Percentiles rank a stretch among this genome's conserved stretches.
These are phyloP conservation scores for Furcifer pardalis DNA, from an alignment of 2,797 vertebrate genomes.

Conservation along the genomic window DNA sequence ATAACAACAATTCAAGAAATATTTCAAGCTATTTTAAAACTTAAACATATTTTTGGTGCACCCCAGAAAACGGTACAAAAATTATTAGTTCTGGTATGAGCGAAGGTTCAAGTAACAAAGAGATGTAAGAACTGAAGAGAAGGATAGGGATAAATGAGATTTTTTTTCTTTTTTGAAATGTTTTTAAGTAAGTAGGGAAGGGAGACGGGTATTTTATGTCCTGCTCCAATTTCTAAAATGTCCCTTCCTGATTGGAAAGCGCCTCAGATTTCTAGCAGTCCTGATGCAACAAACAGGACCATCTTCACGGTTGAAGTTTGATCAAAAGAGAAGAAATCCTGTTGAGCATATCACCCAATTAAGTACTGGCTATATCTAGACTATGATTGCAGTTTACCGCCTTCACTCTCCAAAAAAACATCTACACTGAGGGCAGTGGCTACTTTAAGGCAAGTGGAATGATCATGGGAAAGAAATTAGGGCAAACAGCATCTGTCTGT, in stretches of 20 bases:
- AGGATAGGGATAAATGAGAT: neutral
- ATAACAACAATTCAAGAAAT: slow-evolving; percentile 71
- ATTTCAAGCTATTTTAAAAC: slow-evolving; percentile 71
- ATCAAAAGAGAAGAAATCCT: neutral
- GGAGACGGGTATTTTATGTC: slow-evolving; percentile 56
- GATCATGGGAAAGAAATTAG: slow-evolving; percentile 11
- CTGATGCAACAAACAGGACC: neutral
- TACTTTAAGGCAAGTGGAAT: neutral
- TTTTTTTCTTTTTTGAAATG: slow-evolving; percentile 53
- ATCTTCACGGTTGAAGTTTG: neutral
- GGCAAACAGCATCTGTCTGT: neutral
- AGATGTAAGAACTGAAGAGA: slow-evolving; percentile 55
- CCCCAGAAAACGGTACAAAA: slow-evolving; percentile 76
- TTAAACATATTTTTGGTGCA: slow-evolving; percentile 78
- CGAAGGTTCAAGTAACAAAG: slow-evolving; percentile 70
- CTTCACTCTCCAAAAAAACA: neutral
- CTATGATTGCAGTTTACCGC: neutral
- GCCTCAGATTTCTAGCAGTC: slow-evolving; percentile 5
- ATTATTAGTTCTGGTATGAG: slow-evolving; percentile 69
- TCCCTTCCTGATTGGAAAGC: slow-evolving; percentile 1
- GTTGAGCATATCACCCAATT: neutral
- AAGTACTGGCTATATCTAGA: neutral
- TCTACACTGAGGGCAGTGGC: slow-evolving; percentile 5
- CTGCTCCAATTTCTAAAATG: slow-evolving; percentile 34
- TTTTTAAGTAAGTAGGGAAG: slow-evolving; percentile 56